These are phyloP conservation scores for Xestoiulus laeticollis DNA, from an alignment of 2,888 invertebrate genomes.

Conservation along the genomic window DNA sequence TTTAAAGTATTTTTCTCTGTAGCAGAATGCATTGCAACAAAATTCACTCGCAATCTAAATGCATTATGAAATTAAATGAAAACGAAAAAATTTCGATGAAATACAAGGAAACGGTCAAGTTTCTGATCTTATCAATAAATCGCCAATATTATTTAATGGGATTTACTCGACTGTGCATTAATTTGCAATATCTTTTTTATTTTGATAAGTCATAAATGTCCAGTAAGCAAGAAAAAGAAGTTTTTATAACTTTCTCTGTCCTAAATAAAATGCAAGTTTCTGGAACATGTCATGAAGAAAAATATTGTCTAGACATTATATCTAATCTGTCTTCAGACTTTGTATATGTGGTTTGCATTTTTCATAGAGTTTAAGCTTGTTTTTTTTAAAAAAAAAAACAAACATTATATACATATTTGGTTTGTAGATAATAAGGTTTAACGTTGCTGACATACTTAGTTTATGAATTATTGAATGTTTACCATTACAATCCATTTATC, in stretches of 20 bases:
- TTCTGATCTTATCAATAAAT: too few species aligned
- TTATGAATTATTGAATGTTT: neutral
- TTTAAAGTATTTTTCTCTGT: neutral
- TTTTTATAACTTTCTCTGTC: too few species aligned
- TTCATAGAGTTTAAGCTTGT: too few species aligned
- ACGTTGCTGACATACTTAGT: neutral
- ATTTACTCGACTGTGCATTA: too few species aligned
- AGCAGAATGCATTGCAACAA: neutral
- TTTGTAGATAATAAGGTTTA: neutral
- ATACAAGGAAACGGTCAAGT: neutral
- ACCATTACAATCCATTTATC: neutral
- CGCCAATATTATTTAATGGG: too few species aligned
- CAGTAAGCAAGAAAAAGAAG: too few species aligned
- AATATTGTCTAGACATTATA: neutral
- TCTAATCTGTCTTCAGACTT: neutral
- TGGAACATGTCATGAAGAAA: too few species aligned
- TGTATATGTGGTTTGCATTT: too few species aligned
- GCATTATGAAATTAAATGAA: slow-evolving; percentile 9
- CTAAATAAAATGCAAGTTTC: too few species aligned
- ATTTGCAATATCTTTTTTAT: neutral
- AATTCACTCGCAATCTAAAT: neutral
- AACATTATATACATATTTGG: too few species aligned
- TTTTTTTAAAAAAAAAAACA: too few species aligned
- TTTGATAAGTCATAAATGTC: too few species aligned
- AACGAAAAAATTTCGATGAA: neutral